Percentiles rank a stretch among this genome's conserved stretches.
Evolutionary conservation across 2,888 invertebrate species (phyloP).

Genomic region (Luperina testacea): DNA sequence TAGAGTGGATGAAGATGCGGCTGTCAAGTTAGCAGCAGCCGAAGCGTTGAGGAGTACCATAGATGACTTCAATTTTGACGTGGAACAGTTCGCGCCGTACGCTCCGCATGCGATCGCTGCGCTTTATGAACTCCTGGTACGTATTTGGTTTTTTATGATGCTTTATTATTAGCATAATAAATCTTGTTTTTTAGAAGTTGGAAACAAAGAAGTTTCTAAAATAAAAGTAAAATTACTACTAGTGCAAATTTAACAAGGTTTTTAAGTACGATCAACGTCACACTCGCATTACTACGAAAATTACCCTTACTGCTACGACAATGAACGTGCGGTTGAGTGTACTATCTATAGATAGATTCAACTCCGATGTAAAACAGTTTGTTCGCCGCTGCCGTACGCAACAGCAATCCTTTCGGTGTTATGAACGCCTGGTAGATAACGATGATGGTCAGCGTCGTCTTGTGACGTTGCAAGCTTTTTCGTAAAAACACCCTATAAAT

Average conservation of each 20-base stretch:
- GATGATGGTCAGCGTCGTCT: no score
- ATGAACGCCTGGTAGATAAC: no score
- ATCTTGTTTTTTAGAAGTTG: not conserved
- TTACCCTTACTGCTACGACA: no score
- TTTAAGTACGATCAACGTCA: not conserved
- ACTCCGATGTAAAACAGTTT: no score
- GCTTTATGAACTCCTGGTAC: slow-evolving; percentile 94
- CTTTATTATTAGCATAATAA: not conserved
- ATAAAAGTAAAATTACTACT: not conserved
- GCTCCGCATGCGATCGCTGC: slow-evolving; percentile 94
- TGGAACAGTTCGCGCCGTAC: slow-evolving; percentile 96
- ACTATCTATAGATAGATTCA: no score
- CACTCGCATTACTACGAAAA: no score
- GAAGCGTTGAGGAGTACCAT: slow-evolving; percentile 95
- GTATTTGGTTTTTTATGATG: slow-evolving; percentile 28
- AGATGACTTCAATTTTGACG: slow-evolving; percentile 97
- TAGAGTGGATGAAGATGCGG: slow-evolving; percentile 93
- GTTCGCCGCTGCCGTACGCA: no score
- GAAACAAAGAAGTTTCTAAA: not conserved
- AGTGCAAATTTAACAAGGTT: not conserved
- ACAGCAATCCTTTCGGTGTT: no score
- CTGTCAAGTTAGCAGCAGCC: slow-evolving; percentile 96
- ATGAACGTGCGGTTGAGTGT: no score
- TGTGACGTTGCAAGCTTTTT: no score
- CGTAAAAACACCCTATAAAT: no score